Evolutionary conservation across 1,140 invertebrate genomes (phyloP).

Genomic region (Anadara kagoshimensis): DNA sequence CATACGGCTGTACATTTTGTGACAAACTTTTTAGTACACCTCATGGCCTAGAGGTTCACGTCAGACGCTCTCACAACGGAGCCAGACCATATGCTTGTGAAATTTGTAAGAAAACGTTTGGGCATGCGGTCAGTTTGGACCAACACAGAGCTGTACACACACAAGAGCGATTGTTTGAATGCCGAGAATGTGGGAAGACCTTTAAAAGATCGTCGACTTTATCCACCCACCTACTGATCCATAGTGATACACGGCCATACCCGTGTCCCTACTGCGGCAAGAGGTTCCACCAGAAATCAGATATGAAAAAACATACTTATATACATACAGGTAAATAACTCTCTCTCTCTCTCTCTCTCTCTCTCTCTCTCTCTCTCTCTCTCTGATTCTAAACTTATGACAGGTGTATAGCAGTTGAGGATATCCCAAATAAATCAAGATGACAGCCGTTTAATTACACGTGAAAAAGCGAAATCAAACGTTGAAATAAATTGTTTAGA

Average conservation of each 20-base stretch:
- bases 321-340: conserved; percentile 93
- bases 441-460: too few species aligned
- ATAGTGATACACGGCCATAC: conserved; percentile 89
- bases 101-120: conserved; percentile 97
- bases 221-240: conserved; percentile 98
- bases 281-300: conserved; percentile 98
- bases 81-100: conserved; percentile 96
- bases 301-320: conserved; percentile 99
- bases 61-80: conserved; percentile 92
- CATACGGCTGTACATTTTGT: conserved; percentile 96
- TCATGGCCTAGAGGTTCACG: conserved; percentile 94
- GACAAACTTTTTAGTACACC: conserved; percentile 98
- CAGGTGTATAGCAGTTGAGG: too few species aligned
- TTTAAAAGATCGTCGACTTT: conserved; percentile 98
- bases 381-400: neutral
- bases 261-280: conserved; percentile 86
- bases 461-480: too few species aligned
- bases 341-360: neutral
- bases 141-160: conserved; percentile 92
- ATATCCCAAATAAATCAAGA: too few species aligned
- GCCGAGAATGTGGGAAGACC: conserved; percentile 97
- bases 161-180: conserved; percentile 95
- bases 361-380: neutral
- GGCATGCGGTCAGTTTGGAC: conserved; percentile 95
- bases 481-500: too few species aligned